Evolutionary conservation across 2,888 invertebrate species (phyloP).

Genomic region (Acrobasis repandana): DNA sequence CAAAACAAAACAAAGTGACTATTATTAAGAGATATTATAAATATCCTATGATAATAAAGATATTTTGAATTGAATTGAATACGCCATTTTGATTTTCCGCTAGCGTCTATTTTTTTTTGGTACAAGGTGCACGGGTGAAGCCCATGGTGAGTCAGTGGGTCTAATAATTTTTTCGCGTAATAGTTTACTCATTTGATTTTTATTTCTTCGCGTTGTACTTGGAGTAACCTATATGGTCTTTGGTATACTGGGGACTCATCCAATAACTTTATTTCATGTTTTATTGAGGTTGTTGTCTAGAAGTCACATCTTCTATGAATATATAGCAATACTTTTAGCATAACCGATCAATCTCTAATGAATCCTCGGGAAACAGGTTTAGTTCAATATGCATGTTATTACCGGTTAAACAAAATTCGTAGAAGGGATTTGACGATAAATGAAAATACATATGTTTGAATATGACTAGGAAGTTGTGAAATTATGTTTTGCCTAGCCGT

Average conservation of each 20-base stretch:
- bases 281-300: neutral
- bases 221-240: conserved; percentile 13
- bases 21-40: too few species aligned
- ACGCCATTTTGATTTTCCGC: conserved; percentile 22
- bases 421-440: too few species aligned
- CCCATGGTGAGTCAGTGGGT: conserved; percentile 15
- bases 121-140: conserved; percentile 14
- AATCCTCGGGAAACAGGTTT: too few species aligned
- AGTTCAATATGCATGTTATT: too few species aligned
- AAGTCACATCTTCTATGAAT: neutral
- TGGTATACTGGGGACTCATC: conserved; percentile 13
- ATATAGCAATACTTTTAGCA: neutral
- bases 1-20: too few species aligned
- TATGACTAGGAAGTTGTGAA: too few species aligned
- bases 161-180: conserved; percentile 15
- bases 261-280: neutral
- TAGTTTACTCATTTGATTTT: conserved; percentile 10
- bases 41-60: too few species aligned
- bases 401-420: too few species aligned
- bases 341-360: neutral
- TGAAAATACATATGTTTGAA: too few species aligned
- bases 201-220: conserved; percentile 1
- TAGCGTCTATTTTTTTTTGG: conserved; percentile 20
- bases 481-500: too few species aligned
- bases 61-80: too few species aligned